Percentiles rank a stretch among this genome's conserved stretches.
Evolutionary conservation across 2,888 invertebrate species (phyloP).

Genomic region (Anthophora plumipes): DNA sequence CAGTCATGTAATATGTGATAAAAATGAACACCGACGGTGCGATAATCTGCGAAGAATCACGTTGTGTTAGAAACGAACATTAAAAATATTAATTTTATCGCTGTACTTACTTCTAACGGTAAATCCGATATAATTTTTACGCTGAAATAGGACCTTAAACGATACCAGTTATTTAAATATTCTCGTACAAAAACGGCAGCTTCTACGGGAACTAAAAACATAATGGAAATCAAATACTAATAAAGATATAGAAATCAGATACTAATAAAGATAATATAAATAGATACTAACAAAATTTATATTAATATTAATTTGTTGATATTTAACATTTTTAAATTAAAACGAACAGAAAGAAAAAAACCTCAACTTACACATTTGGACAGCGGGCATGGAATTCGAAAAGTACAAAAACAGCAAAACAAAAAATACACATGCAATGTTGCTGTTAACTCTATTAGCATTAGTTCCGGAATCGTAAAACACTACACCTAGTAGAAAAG

Average conservation of each 20-base stretch:
- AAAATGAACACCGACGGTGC: conserved; percentile 90
- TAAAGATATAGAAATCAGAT: too few species aligned
- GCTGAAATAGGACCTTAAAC: conserved; percentile 89
- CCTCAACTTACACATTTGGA: conserved; percentile 87
- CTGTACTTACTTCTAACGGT: conserved; percentile 88
- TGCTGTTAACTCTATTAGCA: conserved; percentile 86
- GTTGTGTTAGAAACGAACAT: neutral
- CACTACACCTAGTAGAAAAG: conserved; percentile 86
- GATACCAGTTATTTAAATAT: conserved; percentile 92
- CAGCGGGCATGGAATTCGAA: conserved; percentile 88
- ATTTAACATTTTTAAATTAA: neutral
- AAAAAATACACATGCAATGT: conserved; percentile 87
- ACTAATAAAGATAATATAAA: too few species aligned
- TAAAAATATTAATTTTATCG: neutral
- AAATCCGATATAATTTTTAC: conserved; percentile 91
- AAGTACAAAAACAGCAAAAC: conserved; percentile 87
- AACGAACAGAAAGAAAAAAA: neutral
- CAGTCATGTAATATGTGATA: conserved; percentile 92
- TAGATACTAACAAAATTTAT: too few species aligned
- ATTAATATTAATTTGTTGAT: neutral
- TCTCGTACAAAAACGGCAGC: conserved; percentile 90
- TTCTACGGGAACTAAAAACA: conserved; percentile 89
- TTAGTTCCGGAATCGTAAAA: conserved; percentile 87
- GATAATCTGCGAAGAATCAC: conserved; percentile 86
- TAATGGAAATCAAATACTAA: neutral